These are phyloP conservation scores for Nomada goodeniana DNA, from an alignment of 2,888 invertebrate species.

Conservation along the genomic window DNA sequence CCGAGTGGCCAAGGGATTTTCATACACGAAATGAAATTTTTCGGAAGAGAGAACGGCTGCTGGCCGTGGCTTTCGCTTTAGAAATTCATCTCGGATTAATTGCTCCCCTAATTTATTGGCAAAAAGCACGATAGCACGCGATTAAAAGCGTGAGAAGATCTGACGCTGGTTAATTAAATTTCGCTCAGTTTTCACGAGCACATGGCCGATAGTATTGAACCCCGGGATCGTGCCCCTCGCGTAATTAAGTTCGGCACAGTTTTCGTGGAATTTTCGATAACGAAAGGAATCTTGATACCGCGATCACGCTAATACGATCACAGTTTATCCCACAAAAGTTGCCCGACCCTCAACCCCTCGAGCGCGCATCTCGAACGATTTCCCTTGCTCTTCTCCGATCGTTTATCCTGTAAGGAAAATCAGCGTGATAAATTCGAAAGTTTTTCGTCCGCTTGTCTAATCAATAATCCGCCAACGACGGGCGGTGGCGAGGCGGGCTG, in stretches of 20 bases:
- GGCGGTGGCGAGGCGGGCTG: background rate
- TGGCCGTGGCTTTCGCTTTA: background rate
- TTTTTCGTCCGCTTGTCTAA: background rate
- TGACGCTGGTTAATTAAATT: slow-evolving; percentile 36
- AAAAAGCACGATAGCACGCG: background rate
- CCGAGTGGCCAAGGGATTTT: background rate
- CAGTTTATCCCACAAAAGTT: background rate
- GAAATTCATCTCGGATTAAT: background rate
- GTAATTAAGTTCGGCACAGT: slow-evolving; percentile 26
- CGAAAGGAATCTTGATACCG: background rate
- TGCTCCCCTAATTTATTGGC: slow-evolving; percentile 12
- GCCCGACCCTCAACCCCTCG: background rate
- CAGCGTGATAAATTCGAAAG: background rate
- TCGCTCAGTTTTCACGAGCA: slow-evolving; percentile 26
- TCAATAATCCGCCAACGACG: background rate
- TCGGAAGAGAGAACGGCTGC: background rate
- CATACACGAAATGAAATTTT: background rate
- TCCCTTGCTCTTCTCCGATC: background rate
- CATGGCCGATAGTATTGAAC: slow-evolving; percentile 14
- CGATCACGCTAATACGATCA: slow-evolving; percentile 4
- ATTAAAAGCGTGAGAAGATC: slow-evolving; percentile 16
- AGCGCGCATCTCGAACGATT: background rate
- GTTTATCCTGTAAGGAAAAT: too few relatives aligned
- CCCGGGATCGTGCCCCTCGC: background rate
- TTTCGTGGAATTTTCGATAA: slow-evolving; percentile 30